Conservation (phyloP, 2,113 vertebrate genomes). For the Etia nguti region DNA sequence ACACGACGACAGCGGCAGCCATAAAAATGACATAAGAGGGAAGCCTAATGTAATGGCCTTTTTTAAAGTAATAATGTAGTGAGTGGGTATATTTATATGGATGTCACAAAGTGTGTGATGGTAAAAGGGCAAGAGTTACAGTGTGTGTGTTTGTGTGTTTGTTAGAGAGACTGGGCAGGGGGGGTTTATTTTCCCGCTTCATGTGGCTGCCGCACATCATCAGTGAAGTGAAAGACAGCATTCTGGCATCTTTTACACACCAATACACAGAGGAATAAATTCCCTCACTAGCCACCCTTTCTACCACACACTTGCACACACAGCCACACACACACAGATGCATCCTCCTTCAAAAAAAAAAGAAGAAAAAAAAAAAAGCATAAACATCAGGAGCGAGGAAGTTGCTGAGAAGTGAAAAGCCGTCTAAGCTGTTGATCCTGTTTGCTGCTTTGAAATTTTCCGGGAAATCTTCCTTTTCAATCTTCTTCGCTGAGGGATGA, state of each 20-base stretch:
- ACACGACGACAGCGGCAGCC: not conserved
- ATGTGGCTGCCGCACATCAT: slow-evolving; percentile 40
- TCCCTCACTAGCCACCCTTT: slow-evolving; percentile 2
- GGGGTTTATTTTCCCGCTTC: slow-evolving; percentile 3
- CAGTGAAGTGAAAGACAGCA: slow-evolving; percentile 51
- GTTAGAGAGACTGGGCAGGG: not conserved
- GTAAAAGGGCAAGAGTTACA: slow-evolving; percentile 18
- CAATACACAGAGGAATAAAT: slow-evolving; percentile 43
- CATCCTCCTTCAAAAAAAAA: not conserved
- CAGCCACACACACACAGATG: not conserved
- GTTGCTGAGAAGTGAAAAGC: slow-evolving; percentile 51
- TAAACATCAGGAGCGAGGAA: slow-evolving; percentile 12
- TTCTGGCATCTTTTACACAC: slow-evolving; percentile 54
- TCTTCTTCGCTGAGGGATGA: slow-evolving; percentile 31
- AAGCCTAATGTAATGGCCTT: slow-evolving; percentile 6
- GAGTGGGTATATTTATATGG: slow-evolving; percentile 41
- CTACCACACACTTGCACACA: not conserved
- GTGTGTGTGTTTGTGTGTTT: not conserved
- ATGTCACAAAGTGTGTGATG: slow-evolving; percentile 9
- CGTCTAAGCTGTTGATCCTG: slow-evolving; percentile 56
- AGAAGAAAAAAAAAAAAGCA: not conserved
- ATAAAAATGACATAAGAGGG: slow-evolving; percentile 30
- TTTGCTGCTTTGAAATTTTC: slow-evolving; percentile 53
- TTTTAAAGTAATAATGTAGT: slow-evolving; percentile 47
- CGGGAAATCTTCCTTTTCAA: slow-evolving; percentile 32